phyloP scores from a whole-genome alignment of 2,797 vertebrate species.

The Phataginus tetradactyla region DNA sequence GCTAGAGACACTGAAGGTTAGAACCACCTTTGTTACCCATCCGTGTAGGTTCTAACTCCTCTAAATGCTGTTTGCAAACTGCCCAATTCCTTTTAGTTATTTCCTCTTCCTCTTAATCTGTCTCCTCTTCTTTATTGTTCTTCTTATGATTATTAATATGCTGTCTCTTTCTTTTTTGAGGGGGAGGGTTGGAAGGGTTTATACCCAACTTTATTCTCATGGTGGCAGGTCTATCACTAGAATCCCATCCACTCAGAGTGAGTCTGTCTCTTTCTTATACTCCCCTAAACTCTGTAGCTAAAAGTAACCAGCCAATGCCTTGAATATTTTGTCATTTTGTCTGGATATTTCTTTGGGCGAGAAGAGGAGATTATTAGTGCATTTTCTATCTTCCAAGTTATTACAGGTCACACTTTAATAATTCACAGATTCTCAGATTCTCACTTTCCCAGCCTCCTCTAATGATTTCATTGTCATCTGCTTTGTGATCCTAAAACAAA shows the following conservation, averaged over 20 bases:
- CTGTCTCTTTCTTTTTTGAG: neutral
- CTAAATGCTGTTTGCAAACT: neutral
- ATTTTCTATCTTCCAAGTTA: neutral
- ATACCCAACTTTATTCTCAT: too few species aligned
- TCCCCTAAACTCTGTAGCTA: neutral
- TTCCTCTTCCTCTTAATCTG: neutral
- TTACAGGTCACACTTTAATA: neutral
- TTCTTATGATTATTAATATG: neutral
- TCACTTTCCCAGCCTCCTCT: neutral
- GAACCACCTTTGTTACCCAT: neutral
- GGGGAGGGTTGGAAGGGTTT: too few species aligned
- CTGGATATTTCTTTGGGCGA: neutral
- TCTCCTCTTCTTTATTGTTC: neutral
- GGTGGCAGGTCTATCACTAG: too few species aligned
- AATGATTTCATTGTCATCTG: neutral
- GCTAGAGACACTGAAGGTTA: neutral
- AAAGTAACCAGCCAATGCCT: neutral
- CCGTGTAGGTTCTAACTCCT: neutral
- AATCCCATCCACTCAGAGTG: too few species aligned
- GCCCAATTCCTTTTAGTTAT: neutral
- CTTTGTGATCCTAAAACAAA: neutral
- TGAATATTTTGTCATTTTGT: neutral
- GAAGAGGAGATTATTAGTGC: neutral
- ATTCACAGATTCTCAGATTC: neutral
- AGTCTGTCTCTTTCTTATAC: neutral